Percentiles rank a stretch among this genome's conserved stretches.
Conservation (phyloP, 1,140 invertebrate genomes). For the Drosophila ironensis region DNA sequence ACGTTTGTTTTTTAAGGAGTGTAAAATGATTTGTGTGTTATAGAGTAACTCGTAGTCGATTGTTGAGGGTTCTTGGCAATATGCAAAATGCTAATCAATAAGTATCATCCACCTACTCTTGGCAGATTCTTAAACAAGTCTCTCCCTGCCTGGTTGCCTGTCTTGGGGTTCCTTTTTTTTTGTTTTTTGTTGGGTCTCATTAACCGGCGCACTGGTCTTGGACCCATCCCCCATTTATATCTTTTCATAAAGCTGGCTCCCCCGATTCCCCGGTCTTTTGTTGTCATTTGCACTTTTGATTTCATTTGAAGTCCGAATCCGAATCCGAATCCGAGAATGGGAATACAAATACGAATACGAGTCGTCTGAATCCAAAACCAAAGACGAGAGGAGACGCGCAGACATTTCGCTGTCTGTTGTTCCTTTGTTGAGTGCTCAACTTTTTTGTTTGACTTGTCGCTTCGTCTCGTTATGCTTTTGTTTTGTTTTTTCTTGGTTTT, state of each 20-base stretch:
- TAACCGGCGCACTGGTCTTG: slow-evolving; percentile 6
- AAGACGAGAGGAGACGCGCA: slow-evolving; percentile 13
- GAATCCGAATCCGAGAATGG: slow-evolving; percentile 9
- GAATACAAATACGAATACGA: slow-evolving; percentile 7
- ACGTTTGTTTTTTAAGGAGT: too few species aligned
- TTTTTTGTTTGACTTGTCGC: slow-evolving; percentile 62
- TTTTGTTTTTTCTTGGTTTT: too few species aligned
- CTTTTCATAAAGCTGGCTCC: slow-evolving; percentile 15
- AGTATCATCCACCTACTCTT: slow-evolving; percentile 16
- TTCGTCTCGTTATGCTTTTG: slow-evolving; percentile 37
- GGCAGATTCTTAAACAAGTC: too few species aligned
- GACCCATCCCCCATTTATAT: neutral
- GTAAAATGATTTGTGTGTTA: too few species aligned
- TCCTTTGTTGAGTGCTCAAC: slow-evolving; percentile 48
- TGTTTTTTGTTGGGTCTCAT: slow-evolving; percentile 14
- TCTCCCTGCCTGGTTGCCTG: too few species aligned
- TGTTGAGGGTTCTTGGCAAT: neutral
- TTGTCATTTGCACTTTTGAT: slow-evolving; percentile 78
- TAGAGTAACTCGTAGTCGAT: slow-evolving; percentile 1
- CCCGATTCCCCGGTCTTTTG: slow-evolving; percentile 60
- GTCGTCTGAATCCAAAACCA: too few species aligned
- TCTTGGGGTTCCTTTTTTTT: slow-evolving; percentile 8
- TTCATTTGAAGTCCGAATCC: slow-evolving; percentile 67
- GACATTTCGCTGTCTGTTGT: slow-evolving; percentile 49
- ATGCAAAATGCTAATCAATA: slow-evolving; percentile 30